Base-by-base conservation (phyloP, 2,113 vertebrate species). In the Eleginops maclovinus region DNA sequence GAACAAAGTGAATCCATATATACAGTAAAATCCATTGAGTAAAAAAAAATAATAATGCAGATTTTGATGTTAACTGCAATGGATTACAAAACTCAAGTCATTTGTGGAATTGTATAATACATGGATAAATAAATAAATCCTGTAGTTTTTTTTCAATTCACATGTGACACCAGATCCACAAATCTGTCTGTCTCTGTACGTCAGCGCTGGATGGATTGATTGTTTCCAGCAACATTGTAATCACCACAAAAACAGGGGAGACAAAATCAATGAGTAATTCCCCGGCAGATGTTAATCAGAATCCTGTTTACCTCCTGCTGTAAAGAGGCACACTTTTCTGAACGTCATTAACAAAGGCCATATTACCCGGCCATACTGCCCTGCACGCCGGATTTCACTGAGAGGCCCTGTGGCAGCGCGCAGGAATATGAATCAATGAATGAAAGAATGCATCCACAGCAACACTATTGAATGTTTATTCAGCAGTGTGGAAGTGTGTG, bases 201-300 rank as follows among this genome's bases (percentile, higher is more conserved):
- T 71, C 78, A 72, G 58, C 2, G 44, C 43, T 24, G 76, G 67
- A 79, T 2, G 0, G 47, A 82, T 89, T 81, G 81, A 85, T 86
- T 73, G 70, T 86, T 88, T 90, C 76, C 60, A 79, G 72, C 71
- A 88, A 86, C 86, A 78, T 81, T 75, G 72, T 60, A 87, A 89
- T 82, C 73, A 65, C 64, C 82, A 68, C 72, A 61, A 85, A 87
- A 90, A 79, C 46, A 66, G 55, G 31, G 31, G 73, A 70, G 83
- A 88, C 70, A 85, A 77, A 90, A 91, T 90, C 89, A 90, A 85
- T 91, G 83, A 86, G 81, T 61, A 77, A 80, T 87, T 88, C 77
- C 31, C 81, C 77, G 69, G 78, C 88, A 84, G 87, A 88, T 88
- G 86, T 87, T 86, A 87, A 87, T 92, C 83, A 90, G 56, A 83